A percentile compares a stretch with the other conserved stretches of the same genome.
Conservation (phyloP, 2,113 vertebrate species). For the Galemys pyrenaicus region DNA sequence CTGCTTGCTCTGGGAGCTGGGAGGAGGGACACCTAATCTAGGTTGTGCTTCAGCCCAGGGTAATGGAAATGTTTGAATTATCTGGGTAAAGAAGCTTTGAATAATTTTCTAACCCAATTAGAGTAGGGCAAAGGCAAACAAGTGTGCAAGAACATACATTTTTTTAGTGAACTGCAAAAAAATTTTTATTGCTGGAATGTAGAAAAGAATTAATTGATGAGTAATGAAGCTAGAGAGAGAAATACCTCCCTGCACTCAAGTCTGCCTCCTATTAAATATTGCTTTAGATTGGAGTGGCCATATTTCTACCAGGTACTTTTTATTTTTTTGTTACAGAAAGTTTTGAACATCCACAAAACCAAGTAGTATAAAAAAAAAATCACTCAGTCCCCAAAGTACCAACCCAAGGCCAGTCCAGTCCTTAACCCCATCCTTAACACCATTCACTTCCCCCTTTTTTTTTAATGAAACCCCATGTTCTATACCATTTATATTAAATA, state of each 20-base stretch:
- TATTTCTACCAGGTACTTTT: background rate
- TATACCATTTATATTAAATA: background rate
- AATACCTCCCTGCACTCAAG: background rate
- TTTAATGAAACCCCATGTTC: background rate
- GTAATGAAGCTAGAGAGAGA: conserved; percentile 15
- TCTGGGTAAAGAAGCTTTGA: background rate
- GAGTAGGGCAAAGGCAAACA: background rate
- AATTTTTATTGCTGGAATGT: background rate
- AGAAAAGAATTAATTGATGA: background rate
- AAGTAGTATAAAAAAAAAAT: background rate
- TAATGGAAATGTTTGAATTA: background rate
- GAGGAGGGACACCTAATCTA: background rate
- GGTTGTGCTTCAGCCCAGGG: background rate
- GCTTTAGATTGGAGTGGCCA: background rate
- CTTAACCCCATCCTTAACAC: background rate
- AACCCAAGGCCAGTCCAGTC: background rate
- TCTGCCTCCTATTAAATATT: background rate
- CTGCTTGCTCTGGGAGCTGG: background rate
- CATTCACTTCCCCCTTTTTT: background rate
- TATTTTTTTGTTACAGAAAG: background rate
- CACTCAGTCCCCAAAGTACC: background rate
- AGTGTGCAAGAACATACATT: background rate
- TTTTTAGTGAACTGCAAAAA: background rate
- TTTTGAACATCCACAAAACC: background rate
- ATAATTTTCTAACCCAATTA: background rate